Percentiles rank a stretch among this genome's conserved stretches.
These are phyloP conservation scores for Raja brachyura DNA, from an alignment of 2,113 vertebrate species.

Conservation along the genomic window DNA sequence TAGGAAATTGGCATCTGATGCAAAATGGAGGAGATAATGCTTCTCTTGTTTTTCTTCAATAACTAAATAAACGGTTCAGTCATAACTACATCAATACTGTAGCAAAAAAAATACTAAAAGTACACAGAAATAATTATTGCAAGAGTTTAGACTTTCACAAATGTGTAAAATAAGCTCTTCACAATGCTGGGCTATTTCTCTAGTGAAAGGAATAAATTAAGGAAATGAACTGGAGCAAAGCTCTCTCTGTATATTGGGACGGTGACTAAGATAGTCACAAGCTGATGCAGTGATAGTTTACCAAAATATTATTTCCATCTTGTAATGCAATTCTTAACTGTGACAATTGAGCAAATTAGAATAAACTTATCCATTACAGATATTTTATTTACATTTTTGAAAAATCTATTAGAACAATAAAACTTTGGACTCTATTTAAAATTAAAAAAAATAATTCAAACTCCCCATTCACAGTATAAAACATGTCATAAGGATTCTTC, in stretches of 20 bases:
- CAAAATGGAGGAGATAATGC: not conserved
- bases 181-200: not conserved
- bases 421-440: not conserved
- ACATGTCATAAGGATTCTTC: not conserved
- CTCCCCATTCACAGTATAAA: not conserved
- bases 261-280: not conserved
- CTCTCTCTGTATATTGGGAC: not conserved
- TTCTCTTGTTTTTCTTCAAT: not conserved
- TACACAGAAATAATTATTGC: not conserved
- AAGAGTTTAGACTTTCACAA: not conserved
- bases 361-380: not conserved
- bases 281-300: not conserved
- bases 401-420: not conserved
- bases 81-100: too few relatives aligned
- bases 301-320: not conserved
- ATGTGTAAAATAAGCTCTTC: not conserved
- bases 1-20: not conserved
- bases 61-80: not conserved
- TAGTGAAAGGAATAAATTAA: not conserved
- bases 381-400: not conserved
- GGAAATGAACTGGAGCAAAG: not conserved
- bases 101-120: not conserved
- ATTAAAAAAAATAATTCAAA: not conserved
- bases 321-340: not conserved
- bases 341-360: not conserved